These are phyloP conservation scores for Umimayanthus kanabou DNA, from an alignment of 92 coral and sea anemone species.

Conservation along the genomic window DNA sequence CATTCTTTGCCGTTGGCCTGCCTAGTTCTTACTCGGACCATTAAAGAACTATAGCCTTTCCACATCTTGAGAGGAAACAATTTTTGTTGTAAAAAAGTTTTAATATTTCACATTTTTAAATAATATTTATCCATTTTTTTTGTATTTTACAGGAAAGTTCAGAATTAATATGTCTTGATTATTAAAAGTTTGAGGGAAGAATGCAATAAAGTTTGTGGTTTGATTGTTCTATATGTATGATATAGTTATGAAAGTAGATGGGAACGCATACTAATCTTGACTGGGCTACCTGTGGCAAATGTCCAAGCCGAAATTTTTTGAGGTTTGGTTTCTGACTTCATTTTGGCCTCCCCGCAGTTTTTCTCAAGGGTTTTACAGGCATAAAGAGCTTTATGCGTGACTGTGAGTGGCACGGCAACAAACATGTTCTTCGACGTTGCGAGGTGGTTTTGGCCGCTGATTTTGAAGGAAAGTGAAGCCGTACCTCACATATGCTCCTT, in stretches of 20 bases:
- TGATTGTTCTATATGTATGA: constrained; percentile 22
- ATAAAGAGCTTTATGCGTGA: neutral
- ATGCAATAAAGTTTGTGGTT: constrained; percentile 31
- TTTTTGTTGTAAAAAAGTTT: too few species aligned
- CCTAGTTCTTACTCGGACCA: too few species aligned
- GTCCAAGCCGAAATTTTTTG: constrained; percentile 28
- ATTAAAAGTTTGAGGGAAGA: constrained; percentile 25
- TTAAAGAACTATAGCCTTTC: too few species aligned
- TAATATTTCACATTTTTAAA: constrained; percentile 6
- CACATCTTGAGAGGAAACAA: too few species aligned
- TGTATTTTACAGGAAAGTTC: constrained; percentile 29
- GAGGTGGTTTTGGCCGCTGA: neutral
- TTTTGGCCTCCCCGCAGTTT: constrained; percentile 16
- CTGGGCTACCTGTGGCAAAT: constrained; percentile 4
- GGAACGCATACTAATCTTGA: constrained; percentile 26
- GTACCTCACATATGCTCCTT: constrained; percentile 21
- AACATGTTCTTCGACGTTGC: constrained; percentile 17
- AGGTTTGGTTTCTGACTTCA: constrained; percentile 22
- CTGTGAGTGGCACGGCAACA: constrained; percentile 31
- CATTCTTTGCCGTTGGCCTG: too few species aligned
- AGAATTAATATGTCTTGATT: constrained; percentile 23
- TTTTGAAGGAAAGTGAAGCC: constrained; percentile 25
- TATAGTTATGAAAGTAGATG: constrained; percentile 27
- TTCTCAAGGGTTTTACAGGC: constrained; percentile 2
- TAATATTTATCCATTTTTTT: constrained; percentile 24